Base-by-base conservation (phyloP, 2,797 vertebrate genomes). In the Eulemur coronatus region DNA sequence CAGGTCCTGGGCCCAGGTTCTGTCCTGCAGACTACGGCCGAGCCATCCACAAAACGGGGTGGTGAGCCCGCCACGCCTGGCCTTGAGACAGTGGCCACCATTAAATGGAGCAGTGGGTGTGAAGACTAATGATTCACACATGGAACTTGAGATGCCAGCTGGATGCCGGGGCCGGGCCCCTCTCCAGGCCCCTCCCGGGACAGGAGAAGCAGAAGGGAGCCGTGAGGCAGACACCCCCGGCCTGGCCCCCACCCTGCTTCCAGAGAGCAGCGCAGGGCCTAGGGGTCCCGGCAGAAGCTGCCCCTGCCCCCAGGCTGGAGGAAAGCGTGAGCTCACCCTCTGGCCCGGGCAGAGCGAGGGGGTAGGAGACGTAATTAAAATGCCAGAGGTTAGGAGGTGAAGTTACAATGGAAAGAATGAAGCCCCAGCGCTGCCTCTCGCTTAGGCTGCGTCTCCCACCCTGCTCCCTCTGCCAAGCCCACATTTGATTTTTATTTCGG, bases 301-400 rank as follows among this genome's bases (percentile, higher is more conserved):
- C 89, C 92, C 93, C 72, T 17, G 17, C 28, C 92, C 33, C 72
- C 55, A 14, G 48, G 35, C 63, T 69, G 5, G 79, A 93, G 91
- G 91, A 97, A 95, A 88, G 95, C 91, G 76, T 97, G 97, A 98
- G 96, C 96, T 98, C 98, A 98, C 50, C 73, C 81, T 80, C 93
- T 76, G 92, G 96, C 96, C 94, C 87, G 13, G 94, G 89, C 94
- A 52, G 65, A 86, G 79, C 59, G 13, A 70, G 89, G 12, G 96
- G 96, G 90, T 85, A 94, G 95, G 96, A 97, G 97, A 98, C 95
- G 89, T 97, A 96, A 98, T 98, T 98, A 97, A 98, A 97, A 97
- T 98, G 98, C 98, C 97, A 98, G 98, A 98, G 98, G 98, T 98
- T 98, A 98, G 97, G 98, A 98, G 97, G 98, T 97, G 98, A 98